Evolutionary conservation across 92 coral and sea anemone genomes (phyloP).

Genomic region (Meandrina meandrites): DNA sequence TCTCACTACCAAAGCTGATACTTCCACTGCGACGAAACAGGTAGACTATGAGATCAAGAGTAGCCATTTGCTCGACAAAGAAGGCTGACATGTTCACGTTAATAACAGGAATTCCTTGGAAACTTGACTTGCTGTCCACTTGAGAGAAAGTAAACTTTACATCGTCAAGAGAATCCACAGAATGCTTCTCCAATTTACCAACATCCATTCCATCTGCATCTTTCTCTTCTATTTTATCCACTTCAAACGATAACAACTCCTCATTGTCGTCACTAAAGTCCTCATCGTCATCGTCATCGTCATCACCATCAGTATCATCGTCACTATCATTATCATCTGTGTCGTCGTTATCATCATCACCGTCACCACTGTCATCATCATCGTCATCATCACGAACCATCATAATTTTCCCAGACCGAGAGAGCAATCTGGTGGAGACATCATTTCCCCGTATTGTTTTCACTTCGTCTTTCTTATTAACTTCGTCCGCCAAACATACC

Average conservation of each 20-base stretch:
- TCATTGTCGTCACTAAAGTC: constrained; percentile 32
- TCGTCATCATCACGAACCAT: constrained; percentile 23
- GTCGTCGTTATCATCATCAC: neutral
- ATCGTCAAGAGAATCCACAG: constrained; percentile 20
- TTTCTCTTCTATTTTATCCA: constrained; percentile 29
- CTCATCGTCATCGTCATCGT: constrained; percentile 23
- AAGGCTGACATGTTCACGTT: constrained; percentile 29
- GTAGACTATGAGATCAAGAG: constrained; percentile 28
- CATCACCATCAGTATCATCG: neutral
- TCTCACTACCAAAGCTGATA: constrained; percentile 24
- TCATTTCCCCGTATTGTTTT: constrained; percentile 18
- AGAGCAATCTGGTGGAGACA: constrained; percentile 27
- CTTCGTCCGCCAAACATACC: constrained; percentile 26
- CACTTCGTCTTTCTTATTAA: constrained; percentile 16
- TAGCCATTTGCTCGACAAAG: constrained; percentile 6
- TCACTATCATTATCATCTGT: neutral
- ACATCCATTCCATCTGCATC: constrained; percentile 33
- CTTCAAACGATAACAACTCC: constrained; percentile 25
- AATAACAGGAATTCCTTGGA: constrained; percentile 1
- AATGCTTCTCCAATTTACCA: constrained; percentile 9
- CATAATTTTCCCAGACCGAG: constrained; percentile 30
- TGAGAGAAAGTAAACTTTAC: neutral
- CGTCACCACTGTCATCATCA: neutral
- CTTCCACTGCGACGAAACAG: constrained; percentile 30
- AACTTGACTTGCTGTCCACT: neutral